Percentiles rank a stretch among this genome's conserved stretches.
Evolutionary conservation across 2,113 vertebrate genomes (phyloP).

Genomic region (Oostethus manadensis): DNA sequence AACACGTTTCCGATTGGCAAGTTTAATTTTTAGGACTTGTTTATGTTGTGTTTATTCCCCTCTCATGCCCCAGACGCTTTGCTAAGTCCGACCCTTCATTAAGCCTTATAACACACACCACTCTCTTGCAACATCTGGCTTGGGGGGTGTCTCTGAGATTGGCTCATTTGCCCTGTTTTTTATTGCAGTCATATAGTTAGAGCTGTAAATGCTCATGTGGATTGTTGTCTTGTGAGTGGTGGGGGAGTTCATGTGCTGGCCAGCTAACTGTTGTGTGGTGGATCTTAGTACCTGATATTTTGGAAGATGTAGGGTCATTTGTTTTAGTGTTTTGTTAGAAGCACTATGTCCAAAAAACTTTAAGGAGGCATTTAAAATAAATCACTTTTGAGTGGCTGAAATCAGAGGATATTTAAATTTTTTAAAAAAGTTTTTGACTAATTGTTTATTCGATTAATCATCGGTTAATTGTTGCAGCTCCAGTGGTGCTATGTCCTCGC

Average conservation of each 20-base stretch:
- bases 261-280: not conserved
- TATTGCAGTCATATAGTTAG: conserved; percentile 75
- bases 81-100: conserved; percentile 72
- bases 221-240: conserved; percentile 58
- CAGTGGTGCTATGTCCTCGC: not conserved
- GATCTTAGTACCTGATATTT: not conserved
- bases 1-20: conserved; percentile 48
- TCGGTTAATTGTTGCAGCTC: not conserved
- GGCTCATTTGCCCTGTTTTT: conserved; percentile 72
- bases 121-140: conserved; percentile 69
- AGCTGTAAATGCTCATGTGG: conserved; percentile 75
- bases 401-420: too few species aligned
- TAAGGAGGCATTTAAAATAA: too few species aligned
- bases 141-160: conserved; percentile 62
- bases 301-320: not conserved
- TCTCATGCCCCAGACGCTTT: conserved; percentile 65
- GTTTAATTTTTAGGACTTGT: conserved; percentile 67
- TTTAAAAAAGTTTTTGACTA: too few species aligned
- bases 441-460: too few species aligned
- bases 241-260: conserved; percentile 11
- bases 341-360: too few species aligned
- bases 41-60: conserved; percentile 74
- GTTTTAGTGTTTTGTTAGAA: too few species aligned
- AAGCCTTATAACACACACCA: conserved; percentile 65
- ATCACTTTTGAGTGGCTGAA: too few species aligned